These are phyloP conservation scores for Embiotoca jacksoni DNA, from an alignment of 2,113 vertebrate species.

Conservation along the genomic window DNA sequence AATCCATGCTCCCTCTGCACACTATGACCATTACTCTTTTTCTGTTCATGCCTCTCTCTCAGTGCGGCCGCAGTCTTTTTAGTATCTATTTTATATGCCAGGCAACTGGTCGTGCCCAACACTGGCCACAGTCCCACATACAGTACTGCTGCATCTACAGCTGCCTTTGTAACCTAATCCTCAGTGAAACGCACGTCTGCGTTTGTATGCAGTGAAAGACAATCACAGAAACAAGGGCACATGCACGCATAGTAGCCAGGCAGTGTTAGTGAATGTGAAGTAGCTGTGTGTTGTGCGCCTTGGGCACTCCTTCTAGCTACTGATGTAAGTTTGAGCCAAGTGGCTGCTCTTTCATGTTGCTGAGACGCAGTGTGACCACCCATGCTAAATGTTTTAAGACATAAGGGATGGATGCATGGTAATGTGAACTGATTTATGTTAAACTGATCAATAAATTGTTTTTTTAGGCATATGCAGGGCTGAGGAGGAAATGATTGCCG, in stretches of 20 bases:
- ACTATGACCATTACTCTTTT: slow-evolving; percentile 4
- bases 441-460: slow-evolving; percentile 22
- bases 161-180: no score
- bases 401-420: neutral
- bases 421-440: neutral
- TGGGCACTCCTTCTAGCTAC: slow-evolving; percentile 63
- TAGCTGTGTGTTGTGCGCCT: slow-evolving; percentile 52
- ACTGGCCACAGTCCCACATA: neutral
- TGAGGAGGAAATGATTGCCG: neutral
- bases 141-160: neutral
- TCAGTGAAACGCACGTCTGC: neutral
- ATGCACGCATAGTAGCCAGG: neutral
- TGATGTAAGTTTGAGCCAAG: slow-evolving; percentile 62
- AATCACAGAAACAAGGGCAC: neutral
- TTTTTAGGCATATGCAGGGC: neutral
- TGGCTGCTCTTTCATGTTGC: slow-evolving; percentile 46
- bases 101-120: neutral
- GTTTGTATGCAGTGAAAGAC: neutral
- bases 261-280: slow-evolving; percentile 50
- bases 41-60: slow-evolving; percentile 11
- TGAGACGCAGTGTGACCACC: slow-evolving; percentile 42
- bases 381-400: slow-evolving; percentile 42
- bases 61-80: neutral
- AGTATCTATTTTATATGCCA: neutral
- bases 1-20: neutral